Evolutionary conservation across 2,888 invertebrate genomes (phyloP).

Genomic region (Leptinotarsa tumamoca): DNA sequence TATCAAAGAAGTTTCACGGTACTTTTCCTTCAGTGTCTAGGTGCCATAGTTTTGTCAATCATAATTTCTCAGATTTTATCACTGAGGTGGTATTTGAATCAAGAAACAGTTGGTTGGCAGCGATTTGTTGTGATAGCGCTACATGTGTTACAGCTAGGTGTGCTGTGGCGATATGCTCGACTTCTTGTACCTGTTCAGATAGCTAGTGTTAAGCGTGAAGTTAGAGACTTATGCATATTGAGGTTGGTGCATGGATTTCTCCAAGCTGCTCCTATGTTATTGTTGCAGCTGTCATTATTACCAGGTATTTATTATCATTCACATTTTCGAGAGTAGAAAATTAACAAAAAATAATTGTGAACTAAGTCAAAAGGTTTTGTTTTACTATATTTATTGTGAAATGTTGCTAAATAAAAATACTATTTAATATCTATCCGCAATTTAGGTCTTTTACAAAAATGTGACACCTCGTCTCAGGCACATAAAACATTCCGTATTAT

Average conservation of each 20-base stretch:
- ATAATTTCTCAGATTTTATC: conserved; percentile 82
- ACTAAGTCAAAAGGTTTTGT: too few species aligned
- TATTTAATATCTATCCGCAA: too few species aligned
- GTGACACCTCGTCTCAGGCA: too few species aligned
- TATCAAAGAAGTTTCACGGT: conserved; percentile 76
- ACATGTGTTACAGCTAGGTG: conserved; percentile 78
- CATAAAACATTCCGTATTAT: too few species aligned
- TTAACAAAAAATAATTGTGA: too few species aligned
- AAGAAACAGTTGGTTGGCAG: conserved; percentile 65
- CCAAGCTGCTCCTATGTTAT: conserved; percentile 88
- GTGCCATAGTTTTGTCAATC: conserved; percentile 79
- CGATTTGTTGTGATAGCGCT: conserved; percentile 71
- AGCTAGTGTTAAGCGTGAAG: conserved; percentile 86
- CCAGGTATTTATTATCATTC: conserved; percentile 48
- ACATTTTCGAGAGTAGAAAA: neutral
- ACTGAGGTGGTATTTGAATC: conserved; percentile 72
- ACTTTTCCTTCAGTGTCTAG: conserved; percentile 77
- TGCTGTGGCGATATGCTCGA: conserved; percentile 85
- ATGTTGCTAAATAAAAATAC: too few species aligned
- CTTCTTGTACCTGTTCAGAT: conserved; percentile 87
- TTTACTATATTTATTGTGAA: too few species aligned
- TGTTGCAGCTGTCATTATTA: conserved; percentile 83
- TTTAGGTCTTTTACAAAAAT: too few species aligned
- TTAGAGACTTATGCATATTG: conserved; percentile 79
- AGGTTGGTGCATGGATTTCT: conserved; percentile 88